Evolutionary conservation across 2,888 invertebrate genomes (phyloP).

Genomic region (Agonopterix subpropinquella): DNA sequence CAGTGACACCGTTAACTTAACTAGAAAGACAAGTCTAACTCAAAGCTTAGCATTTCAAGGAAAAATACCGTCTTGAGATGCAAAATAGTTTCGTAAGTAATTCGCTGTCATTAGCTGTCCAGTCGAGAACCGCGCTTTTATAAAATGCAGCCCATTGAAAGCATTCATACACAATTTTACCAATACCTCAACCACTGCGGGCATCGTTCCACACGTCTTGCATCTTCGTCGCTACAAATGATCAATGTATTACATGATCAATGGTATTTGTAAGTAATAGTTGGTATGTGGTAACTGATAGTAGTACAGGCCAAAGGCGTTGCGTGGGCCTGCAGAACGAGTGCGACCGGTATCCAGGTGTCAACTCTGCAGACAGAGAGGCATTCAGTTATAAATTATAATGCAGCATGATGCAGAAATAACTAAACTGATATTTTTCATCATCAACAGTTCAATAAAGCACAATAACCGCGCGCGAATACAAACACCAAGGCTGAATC

Average conservation of each 20-base stretch:
- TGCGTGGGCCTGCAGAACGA: constrained; percentile 67
- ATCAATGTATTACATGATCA: background rate
- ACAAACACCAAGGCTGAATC: too few species aligned
- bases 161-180: constrained; percentile 2
- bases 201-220: background rate
- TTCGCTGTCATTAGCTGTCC: constrained; percentile 48
- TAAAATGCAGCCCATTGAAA: constrained; percentile 15
- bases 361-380: constrained; percentile 44
- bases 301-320: constrained; percentile 23
- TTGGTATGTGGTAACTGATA: constrained; percentile 29
- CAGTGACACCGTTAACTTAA: constrained; percentile 30
- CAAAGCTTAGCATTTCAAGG: constrained; percentile 40
- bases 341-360: constrained; percentile 71
- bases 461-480: too few species aligned
- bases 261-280: background rate
- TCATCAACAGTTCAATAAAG: too few species aligned
- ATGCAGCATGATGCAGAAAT: too few species aligned
- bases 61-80: constrained; percentile 53
- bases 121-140: constrained; percentile 40
- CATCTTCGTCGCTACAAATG: background rate
- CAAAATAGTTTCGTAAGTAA: constrained; percentile 55
- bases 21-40: constrained; percentile 23
- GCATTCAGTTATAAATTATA: constrained; percentile 18
- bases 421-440: too few species aligned
- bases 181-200: background rate